Conservation (phyloP, 2,113 vertebrate genomes). For the Strix uralensis region DNA sequence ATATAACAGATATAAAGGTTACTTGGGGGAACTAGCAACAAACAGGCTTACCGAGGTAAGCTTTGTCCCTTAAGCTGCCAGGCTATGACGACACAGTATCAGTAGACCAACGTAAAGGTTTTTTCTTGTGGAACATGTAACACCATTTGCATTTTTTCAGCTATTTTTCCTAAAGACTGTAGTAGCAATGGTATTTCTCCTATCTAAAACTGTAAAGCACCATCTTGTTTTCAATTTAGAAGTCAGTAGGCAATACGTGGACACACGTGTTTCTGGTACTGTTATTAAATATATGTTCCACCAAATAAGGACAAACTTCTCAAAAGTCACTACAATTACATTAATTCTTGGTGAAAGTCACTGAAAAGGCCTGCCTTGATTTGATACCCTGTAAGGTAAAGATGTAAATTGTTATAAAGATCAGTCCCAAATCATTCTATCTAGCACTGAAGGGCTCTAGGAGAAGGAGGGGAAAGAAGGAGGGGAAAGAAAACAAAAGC, state of each 20-base stretch:
- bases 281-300: neutral
- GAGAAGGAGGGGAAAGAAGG: neutral
- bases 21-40: neutral
- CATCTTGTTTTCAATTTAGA: neutral
- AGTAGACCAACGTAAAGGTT: neutral
- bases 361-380: neutral
- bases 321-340: neutral
- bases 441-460: neutral
- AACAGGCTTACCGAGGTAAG: neutral
- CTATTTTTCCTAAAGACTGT: neutral
- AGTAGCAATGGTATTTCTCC: neutral
- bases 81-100: neutral
- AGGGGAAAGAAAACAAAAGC: neutral
- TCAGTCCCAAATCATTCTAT: neutral
- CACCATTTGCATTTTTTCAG: neutral
- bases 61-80: neutral
- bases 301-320: neutral
- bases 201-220: neutral
- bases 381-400: neutral
- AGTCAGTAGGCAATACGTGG: neutral
- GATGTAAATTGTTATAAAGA: neutral
- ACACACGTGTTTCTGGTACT: neutral
- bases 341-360: neutral
- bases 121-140: neutral
- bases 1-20: neutral